Conservation (phyloP, 2,113 vertebrate genomes). For the Actenoides lindsayi region DNA sequence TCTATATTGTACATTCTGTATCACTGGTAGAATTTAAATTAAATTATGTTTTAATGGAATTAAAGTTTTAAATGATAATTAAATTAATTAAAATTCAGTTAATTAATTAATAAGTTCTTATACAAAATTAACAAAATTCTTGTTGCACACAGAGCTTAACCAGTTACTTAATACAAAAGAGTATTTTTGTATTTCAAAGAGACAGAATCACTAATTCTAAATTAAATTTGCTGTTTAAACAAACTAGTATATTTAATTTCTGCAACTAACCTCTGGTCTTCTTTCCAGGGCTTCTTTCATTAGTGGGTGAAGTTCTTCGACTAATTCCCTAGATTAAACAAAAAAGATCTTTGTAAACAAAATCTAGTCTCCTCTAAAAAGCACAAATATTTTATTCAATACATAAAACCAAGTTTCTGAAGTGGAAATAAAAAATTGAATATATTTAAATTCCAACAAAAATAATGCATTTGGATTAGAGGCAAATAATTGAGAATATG, state of each 20-base stretch:
- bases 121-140: neutral
- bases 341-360: neutral
- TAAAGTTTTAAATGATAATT: too few relatives aligned
- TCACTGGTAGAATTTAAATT: neutral
- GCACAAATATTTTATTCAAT: neutral
- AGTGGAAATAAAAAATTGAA: neutral
- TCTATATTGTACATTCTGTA: neutral
- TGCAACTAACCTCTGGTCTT: conserved; percentile 89
- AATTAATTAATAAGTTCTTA: neutral
- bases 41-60: neutral
- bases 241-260: neutral
- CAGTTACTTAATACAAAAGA: neutral
- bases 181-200: neutral
- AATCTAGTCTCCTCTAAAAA: neutral
- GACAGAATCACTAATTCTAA: neutral
- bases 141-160: neutral
- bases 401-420: neutral
- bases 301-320: conserved; percentile 96
- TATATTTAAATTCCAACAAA: neutral
- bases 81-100: too few relatives aligned
- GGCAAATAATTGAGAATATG: neutral
- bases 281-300: conserved; percentile 99
- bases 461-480: neutral
- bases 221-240: neutral
- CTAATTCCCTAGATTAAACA: conserved; percentile 85